Evolutionary conservation across 2,113 vertebrate species (phyloP), one percentile per base, ranked within the genome.

Genomic region (Neopipo cinnamomea): DNA sequence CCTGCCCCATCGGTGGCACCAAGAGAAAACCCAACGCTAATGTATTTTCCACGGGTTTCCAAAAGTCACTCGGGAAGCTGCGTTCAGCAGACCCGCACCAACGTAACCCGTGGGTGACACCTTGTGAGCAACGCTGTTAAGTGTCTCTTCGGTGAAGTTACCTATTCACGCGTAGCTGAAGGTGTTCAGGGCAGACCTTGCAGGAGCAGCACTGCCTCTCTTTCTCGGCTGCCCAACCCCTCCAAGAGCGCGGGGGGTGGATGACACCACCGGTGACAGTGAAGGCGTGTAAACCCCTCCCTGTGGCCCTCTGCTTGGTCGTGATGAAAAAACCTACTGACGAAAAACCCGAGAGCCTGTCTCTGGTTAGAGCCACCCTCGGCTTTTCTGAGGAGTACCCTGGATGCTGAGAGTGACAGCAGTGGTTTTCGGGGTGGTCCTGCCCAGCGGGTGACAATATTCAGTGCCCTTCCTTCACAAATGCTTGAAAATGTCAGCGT

Each of bases 141-240:
- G n/a, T 53, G 55, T 2, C 39, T 31, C 12, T 14, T 0, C 58
- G 23, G 13, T 3, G 0, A 1, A 33, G 15, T 16, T 46, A 9
- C 6, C 11, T 3, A 7, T 1, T 6, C 5, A 0, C 7, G 1
- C 2, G 3, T 13, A 11, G 2, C 6, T 20, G 4, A 8, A 11
- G 59, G 22, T 0, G 6, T 4, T 9, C 0, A 1, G 22, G n/a
- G 53, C 33, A 22, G 24, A 2, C 21, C 1, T 1, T 8, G 27
- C 0, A 0, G 41, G 15, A 58, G 15, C 25, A 37, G 23, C 30
- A 12, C 23, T 5, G 14, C 13, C 25, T 6, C 52, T 18, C 20
- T 17, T 7, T 6, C 55, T 35, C n/a, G n/a, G n/a, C 8, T 31
- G 16, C 11, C 30, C 27, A 33, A 0, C 31, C 3, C 0, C 13